Evolutionary conservation across 2,797 vertebrate genomes (phyloP).

Genomic region (Furcifer pardalis): DNA sequence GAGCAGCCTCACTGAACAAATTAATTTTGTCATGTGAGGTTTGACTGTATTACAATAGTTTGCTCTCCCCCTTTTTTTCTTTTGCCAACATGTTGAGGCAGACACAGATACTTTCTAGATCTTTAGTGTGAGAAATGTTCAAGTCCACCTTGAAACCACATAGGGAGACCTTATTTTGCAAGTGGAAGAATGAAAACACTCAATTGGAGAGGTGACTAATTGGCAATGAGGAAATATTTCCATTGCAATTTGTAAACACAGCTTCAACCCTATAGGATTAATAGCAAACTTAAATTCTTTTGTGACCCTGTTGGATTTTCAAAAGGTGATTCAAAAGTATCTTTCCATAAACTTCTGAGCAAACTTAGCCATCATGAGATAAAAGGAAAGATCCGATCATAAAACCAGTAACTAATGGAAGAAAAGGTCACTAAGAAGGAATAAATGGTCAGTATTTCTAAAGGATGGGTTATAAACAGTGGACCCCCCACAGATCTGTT

Average conservation of each 20-base stretch:
- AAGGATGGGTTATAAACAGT: background rate
- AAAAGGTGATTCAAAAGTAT: background rate
- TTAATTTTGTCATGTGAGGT: too few species aligned
- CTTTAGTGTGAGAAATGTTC: background rate
- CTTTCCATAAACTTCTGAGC: background rate
- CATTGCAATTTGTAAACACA: background rate
- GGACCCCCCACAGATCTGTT: background rate
- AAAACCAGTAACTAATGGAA: background rate
- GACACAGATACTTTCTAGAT: background rate
- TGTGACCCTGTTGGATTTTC: background rate
- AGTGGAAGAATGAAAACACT: background rate
- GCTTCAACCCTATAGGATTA: background rate
- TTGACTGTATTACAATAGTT: too few species aligned
- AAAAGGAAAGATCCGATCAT: background rate
- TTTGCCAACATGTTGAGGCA: too few species aligned
- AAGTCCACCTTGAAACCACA: background rate
- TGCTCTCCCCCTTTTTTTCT: too few species aligned
- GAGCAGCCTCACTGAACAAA: too few species aligned
- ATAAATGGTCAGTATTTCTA: background rate
- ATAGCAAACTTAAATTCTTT: background rate
- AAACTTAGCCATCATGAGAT: background rate
- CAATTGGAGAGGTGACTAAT: background rate
- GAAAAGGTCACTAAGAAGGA: background rate
- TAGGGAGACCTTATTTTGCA: background rate
- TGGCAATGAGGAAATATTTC: background rate